Evolutionary conservation across 2,113 vertebrate genomes (phyloP), one percentile per base, ranked within the genome.

Genomic region (Hemiscyllium ocellatum): DNA sequence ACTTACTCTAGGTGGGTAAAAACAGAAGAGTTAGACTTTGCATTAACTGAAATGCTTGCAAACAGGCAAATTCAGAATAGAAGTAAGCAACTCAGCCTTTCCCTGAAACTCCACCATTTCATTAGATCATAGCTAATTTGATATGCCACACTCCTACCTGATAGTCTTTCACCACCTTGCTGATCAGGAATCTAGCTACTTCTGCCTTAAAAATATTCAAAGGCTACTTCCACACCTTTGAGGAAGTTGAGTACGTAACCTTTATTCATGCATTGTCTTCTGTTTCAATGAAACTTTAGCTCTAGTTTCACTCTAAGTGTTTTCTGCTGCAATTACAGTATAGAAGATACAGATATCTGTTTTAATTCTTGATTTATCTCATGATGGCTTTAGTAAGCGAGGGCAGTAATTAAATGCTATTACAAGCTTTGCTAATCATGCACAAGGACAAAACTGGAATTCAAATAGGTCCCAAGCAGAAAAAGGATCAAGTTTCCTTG

Each of bases 1-100:
- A 37, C 98, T 99, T 95, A 99, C 97, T 97, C 99, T 99, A 97
- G 37, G 15, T 17, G 52, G 42, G 37, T 3, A 89, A 68, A 69
- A 94, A 90, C 87, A 61, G 10, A 90, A 90, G 50, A 90, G 61
- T 90, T 61, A 90, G 87, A 12, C 47, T 68, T 42, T 13, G 4
- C 76, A 33, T 50, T 52, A 47, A 26, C 68, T 42, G n/a, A 65
- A 90, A 72, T 95, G 42, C 72, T 95, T 95, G 4, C 22, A 61
- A 61, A 61, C 56, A 61, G 56, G 56, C 12, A 12, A 61, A 61
- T 61, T 61, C 56, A 61, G 7, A 61, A 61, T 10, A 61, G 56
- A 7, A 56, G 56, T 61, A 61, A 61, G 56, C 56, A 10, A 2
- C 56, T 61, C 56, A 61, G 56, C 56, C 8, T 12, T 7, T 12